Conservation (phyloP, 2,113 vertebrate genomes). For the Paradoxurus hermaphroditus region DNA sequence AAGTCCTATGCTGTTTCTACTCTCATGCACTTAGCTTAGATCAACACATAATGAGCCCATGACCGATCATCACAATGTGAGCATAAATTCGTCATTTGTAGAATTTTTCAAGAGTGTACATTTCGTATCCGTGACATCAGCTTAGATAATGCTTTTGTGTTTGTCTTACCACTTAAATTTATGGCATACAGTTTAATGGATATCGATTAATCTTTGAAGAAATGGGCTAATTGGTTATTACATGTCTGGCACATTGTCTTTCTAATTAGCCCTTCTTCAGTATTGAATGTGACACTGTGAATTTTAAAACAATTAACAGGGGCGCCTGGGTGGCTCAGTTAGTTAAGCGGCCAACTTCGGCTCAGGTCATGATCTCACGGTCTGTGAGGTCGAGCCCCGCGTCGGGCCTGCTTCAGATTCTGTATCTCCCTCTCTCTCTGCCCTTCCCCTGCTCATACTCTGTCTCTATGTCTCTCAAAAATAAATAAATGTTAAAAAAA, state of each 20-base stretch:
- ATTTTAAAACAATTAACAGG: not conserved
- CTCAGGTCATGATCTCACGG: too few species aligned
- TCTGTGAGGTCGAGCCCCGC: too few species aligned
- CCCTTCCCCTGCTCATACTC: too few species aligned
- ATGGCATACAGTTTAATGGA: not conserved
- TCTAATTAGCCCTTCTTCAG: not conserved
- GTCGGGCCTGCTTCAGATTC: too few species aligned
- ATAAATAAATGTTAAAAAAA: too few species aligned
- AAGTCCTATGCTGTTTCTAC: not conserved
- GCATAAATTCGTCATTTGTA: not conserved
- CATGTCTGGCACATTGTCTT: not conserved
- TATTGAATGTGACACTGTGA: not conserved
- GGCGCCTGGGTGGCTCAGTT: too few species aligned
- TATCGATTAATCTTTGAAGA: not conserved
- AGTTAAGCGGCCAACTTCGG: too few species aligned
- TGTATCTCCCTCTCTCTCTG: too few species aligned
- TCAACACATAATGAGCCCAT: not conserved
- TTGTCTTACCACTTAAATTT: not conserved
- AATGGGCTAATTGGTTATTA: not conserved
- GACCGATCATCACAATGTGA: not conserved
- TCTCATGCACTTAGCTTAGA: not conserved
- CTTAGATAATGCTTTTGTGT: not conserved
- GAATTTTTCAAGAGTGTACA: not conserved
- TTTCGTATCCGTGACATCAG: not conserved
- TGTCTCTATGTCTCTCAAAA: too few species aligned